A percentile compares a stretch with the other conserved stretches of the same genome.
phyloP scores from a whole-genome alignment of 92 coral and sea anemone genomes.

The Ricordea florida region DNA sequence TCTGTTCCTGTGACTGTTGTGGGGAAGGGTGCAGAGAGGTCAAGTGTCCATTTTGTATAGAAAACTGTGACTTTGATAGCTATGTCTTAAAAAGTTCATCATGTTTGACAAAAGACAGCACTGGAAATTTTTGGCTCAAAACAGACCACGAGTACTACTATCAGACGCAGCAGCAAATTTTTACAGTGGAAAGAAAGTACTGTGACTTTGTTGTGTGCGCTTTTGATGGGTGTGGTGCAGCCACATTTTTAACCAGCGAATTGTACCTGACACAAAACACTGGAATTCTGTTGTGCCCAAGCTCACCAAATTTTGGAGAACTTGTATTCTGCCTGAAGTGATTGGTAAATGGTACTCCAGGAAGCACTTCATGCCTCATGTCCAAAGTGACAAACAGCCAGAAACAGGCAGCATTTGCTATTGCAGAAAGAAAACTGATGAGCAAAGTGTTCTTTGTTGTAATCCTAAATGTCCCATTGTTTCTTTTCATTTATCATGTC shows the following conservation, averaged over 20 bases:
- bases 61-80: constrained; percentile 22
- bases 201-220: constrained; percentile 49
- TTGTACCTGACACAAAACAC: constrained; percentile 47
- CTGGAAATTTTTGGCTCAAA: constrained; percentile 14
- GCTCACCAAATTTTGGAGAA: constrained; percentile 56
- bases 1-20: constrained; percentile 60
- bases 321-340: constrained; percentile 68
- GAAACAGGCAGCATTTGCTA: constrained; percentile 41
- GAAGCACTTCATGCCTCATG: constrained; percentile 3
- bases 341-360: constrained; percentile 68
- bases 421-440: constrained; percentile 60
- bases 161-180: constrained; percentile 20
- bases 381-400: constrained; percentile 15
- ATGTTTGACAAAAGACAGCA: constrained; percentile 26
- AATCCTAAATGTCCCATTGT: constrained; percentile 68
- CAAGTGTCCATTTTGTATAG: constrained; percentile 43
- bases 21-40: constrained; percentile 69
- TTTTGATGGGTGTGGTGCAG: constrained; percentile 18
- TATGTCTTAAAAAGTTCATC: constrained; percentile 6
- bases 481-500: constrained; percentile 51
- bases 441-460: constrained; percentile 27
- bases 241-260: constrained; percentile 48
- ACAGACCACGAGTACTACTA: constrained; percentile 37
- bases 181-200: constrained; percentile 20
- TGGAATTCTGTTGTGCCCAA: constrained; percentile 40